These are phyloP conservation scores for Mareca strepera DNA, from an alignment of 2,797 vertebrate genomes.

Conservation along the genomic window DNA sequence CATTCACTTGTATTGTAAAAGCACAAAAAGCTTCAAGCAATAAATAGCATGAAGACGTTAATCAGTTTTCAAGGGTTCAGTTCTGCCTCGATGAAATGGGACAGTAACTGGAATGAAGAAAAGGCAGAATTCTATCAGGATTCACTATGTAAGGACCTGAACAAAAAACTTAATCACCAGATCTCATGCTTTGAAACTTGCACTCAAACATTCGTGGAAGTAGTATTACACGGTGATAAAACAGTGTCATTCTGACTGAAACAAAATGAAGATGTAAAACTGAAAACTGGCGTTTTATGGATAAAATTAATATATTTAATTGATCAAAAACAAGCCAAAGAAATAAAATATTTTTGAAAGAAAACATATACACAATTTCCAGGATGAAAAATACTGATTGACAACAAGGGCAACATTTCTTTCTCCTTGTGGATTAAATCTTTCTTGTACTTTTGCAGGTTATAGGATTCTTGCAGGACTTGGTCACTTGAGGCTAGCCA, in stretches of 20 bases:
- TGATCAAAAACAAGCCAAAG: not conserved
- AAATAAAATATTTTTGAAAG: not conserved
- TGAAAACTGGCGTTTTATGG: not conserved
- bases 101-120: not conserved
- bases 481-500: not conserved
- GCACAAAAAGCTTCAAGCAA: not conserved
- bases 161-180: not conserved
- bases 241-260: not conserved
- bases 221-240: rapidly evolving
- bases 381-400: not conserved
- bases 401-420: not conserved
- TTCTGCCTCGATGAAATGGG: not conserved
- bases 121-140: not conserved
- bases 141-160: not conserved
- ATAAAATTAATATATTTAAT: not conserved
- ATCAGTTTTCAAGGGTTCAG: not conserved
- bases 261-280: not conserved
- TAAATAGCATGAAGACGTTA: not conserved
- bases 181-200: not conserved
- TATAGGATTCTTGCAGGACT: not conserved
- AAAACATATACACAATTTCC: not conserved
- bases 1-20: not conserved
- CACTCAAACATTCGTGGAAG: not conserved
- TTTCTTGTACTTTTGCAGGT: not conserved
- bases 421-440: not conserved